Base-by-base conservation (phyloP, 2,888 invertebrate genomes). In the Epiblema foenella region DNA sequence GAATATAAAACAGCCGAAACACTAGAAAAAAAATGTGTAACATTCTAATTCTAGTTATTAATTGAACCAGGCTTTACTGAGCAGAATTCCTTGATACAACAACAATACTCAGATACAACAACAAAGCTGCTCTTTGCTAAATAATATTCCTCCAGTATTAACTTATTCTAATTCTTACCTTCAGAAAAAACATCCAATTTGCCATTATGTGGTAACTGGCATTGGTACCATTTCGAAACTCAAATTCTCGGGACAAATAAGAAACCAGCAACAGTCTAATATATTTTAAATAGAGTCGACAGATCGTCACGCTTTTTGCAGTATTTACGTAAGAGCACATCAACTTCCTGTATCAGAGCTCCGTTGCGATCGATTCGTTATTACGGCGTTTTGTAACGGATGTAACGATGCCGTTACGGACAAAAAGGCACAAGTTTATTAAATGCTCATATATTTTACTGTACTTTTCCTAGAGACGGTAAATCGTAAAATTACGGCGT, bases 341-440 rank as follows among this genome's bases (percentile, higher is more conserved):
- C 75, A 74, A 78, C 78, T 81, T 78, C 75, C 66, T 64, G 33
- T 24, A 64, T 68, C 51, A 51, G 72, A 79, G 79, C 75, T 84
- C 84, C 84, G 85, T 67, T 49, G 56, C 70, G 71, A 64, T 54
- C 69, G 73, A 77, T 77, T 78, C 82, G 81, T 80, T 81, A 83
- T 80, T 79, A 78, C 78, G 77, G 79, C 74, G 79, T 79, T 74
- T 72, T 76, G 76, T 78, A 79, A 77, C 76, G 77, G 70, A 66
- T 75, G 76, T 77, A 77, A 81, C 77, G 81, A 81, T 82, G 81
- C 59, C 70, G 70, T 60, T 60, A n/a, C 42, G 24, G 17, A 12
- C 15, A 64, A 64, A 54, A 64, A 54, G 39, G 64, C 11, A 9
- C 52, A 64, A 52, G 52, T 54, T 54, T 52, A 64, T 20, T 17